Evolutionary conservation across 2,888 invertebrate genomes (phyloP), one percentile per base, ranked within the genome.

Genomic region (Apodemia hepburni): DNA sequence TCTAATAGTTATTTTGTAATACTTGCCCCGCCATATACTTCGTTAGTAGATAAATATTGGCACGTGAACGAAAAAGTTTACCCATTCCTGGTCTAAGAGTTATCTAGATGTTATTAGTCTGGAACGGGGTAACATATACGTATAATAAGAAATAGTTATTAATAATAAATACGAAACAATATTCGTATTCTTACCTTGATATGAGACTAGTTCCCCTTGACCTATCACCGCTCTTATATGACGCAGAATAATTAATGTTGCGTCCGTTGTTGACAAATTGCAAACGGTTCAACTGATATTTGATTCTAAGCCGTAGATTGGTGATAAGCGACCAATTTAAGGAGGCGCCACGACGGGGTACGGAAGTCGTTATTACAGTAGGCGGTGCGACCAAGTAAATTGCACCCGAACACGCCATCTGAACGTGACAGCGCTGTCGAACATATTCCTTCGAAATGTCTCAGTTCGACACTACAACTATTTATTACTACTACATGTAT

Each of bases 291-390:
- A 80, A 80, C 85, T 82, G 85, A 86, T 85, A 86, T 83, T 84
- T 84, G 82, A 85, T 81, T 84, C 83, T 75, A 85, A 85, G 81
- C 83, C 81, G 78, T 85, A 90, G 90, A 90, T 90, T 85, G 85
- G 89, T 88, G 90, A 90, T 90, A 90, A 90, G 89, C 90, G 90
- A 90, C 89, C 89, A 90, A 90, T 90, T 90, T 87, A 84, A 87
- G 89, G 87, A 89, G 90, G 89, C 90, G 87, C 89, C 88, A 85
- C 87, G 87, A 82, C 87, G 81, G 84, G 87, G 88, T 86, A 86
- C 89, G 90, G 89, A 89, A 90, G 89, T 88, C 90, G 90, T 90
- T 89, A 90, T 90, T 88, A 89, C 87, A 87, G 90, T 85, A 87
- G 89, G 89, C 89, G 89, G 88, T 80, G 85, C 85, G 85, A 87